A percentile compares a stretch with the other conserved stretches of the same genome.
Conservation (phyloP, 1,140 invertebrate genomes). For the Heliconius hermathena region DNA sequence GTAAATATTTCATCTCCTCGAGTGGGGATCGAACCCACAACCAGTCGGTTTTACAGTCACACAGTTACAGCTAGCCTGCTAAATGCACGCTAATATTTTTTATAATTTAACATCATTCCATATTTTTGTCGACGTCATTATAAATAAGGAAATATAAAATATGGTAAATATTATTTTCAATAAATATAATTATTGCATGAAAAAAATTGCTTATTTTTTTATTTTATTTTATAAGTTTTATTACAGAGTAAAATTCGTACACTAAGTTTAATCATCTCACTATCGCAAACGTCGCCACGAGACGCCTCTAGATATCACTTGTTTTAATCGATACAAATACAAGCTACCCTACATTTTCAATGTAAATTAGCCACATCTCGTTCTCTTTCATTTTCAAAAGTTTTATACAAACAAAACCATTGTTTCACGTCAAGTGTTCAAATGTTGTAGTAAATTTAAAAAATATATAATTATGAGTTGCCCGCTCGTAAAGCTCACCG, state of each 20-base stretch:
- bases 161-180: too few relatives aligned
- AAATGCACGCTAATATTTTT: too few relatives aligned
- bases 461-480: background rate
- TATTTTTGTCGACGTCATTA: background rate
- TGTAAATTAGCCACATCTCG: slow-evolving; percentile 31
- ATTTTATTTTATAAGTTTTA: background rate
- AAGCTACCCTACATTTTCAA: slow-evolving; percentile 23
- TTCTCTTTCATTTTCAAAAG: slow-evolving; percentile 18
- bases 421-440: slow-evolving; percentile 9
- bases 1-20: too few relatives aligned
- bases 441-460: background rate
- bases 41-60: too few relatives aligned
- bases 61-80: too few relatives aligned
- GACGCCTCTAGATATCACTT: slow-evolving; percentile 22
- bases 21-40: too few relatives aligned
- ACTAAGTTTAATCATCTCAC: background rate
- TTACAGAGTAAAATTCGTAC: background rate
- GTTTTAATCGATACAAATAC: slow-evolving; percentile 11
- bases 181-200: too few relatives aligned
- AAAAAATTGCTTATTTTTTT: too few relatives aligned
- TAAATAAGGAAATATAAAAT: too few relatives aligned
- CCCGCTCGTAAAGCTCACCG: background rate
- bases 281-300: slow-evolving; percentile 10
- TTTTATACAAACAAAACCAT: slow-evolving; percentile 25
- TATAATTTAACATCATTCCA: too few relatives aligned